Evolutionary conservation across 1,140 invertebrate genomes (phyloP).

Genomic region (Achroia grisella): DNA sequence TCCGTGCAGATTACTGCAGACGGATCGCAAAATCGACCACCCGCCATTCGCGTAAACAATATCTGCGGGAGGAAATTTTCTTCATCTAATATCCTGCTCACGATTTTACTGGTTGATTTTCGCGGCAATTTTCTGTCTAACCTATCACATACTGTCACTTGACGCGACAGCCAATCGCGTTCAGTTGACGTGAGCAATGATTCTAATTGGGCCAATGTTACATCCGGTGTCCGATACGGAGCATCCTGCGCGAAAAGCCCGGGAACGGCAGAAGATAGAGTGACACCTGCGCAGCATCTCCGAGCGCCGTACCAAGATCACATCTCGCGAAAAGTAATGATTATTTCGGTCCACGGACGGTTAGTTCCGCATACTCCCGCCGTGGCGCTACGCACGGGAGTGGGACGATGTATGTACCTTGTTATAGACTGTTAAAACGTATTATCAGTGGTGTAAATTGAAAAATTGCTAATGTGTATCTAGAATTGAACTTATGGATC

Average conservation of each 20-base stretch:
- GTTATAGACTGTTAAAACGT: constrained; percentile 58
- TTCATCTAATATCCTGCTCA: constrained; percentile 58
- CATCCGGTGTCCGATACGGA: constrained; percentile 44
- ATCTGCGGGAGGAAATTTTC: constrained; percentile 65
- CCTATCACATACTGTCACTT: constrained; percentile 26
- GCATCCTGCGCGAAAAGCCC: constrained; percentile 68
- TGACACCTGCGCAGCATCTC: constrained; percentile 61
- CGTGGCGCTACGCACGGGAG: constrained; percentile 50
- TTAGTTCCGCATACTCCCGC: constrained; percentile 61
- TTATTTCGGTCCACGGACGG: constrained; percentile 65
- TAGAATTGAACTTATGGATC: constrained; percentile 16
- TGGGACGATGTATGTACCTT: constrained; percentile 49
- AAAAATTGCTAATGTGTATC: constrained; percentile 45
- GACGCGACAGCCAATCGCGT: constrained; percentile 31
- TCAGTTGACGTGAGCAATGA: constrained; percentile 33
- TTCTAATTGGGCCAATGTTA: constrained; percentile 50
- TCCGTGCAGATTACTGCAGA: constrained; percentile 45
- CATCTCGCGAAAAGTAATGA: constrained; percentile 72
- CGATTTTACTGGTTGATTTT: constrained; percentile 38
- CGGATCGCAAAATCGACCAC: constrained; percentile 40
- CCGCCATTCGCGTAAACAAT: constrained; percentile 59
- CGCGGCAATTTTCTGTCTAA: constrained; percentile 32
- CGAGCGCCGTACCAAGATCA: constrained; percentile 56
- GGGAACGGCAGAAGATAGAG: constrained; percentile 48
- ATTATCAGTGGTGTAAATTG: constrained; percentile 57